Evolutionary conservation across 2,797 vertebrate species (phyloP).

Genomic region (Rallus crepitans): DNA sequence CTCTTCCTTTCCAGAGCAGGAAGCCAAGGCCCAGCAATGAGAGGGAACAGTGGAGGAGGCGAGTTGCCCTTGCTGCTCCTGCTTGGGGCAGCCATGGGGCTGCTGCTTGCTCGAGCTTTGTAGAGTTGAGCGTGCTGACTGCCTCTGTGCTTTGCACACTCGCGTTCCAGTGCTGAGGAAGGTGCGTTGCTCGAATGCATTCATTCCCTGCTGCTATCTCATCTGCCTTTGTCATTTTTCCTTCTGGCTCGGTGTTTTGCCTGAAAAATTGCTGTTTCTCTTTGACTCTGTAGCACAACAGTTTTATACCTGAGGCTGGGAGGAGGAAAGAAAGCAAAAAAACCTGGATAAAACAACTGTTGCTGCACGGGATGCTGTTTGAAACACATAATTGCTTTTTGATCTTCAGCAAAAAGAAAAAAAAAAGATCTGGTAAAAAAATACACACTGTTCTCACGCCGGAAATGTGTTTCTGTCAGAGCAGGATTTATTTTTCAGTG

Average conservation of each 20-base stretch:
- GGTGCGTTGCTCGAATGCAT: background rate
- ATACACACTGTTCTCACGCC: background rate
- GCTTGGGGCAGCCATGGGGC: background rate
- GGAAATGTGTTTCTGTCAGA: background rate
- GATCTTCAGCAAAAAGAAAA: background rate
- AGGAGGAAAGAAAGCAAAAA: background rate
- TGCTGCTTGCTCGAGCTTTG: background rate
- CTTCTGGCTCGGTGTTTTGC: background rate
- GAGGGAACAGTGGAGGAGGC: background rate
- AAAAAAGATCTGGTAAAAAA: background rate
- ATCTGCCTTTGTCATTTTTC: no score
- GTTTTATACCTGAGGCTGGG: background rate
- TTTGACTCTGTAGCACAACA: background rate
- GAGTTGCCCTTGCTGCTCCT: background rate
- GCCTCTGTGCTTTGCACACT: background rate
- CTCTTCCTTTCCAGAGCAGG: background rate
- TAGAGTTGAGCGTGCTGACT: no score
- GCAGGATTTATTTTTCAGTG: background rate
- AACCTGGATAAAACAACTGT: background rate
- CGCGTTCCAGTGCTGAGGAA: rapidly evolving
- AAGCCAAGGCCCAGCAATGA: background rate
- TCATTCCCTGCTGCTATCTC: background rate
- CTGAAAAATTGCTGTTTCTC: rapidly evolving
- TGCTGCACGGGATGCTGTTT: background rate
- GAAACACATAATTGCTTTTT: background rate